A percentile compares a stretch with the other conserved stretches of the same genome.
These are phyloP conservation scores for Steatocranus sp. DNA, from an alignment of 2,797 vertebrate genomes.

Conservation along the genomic window DNA sequence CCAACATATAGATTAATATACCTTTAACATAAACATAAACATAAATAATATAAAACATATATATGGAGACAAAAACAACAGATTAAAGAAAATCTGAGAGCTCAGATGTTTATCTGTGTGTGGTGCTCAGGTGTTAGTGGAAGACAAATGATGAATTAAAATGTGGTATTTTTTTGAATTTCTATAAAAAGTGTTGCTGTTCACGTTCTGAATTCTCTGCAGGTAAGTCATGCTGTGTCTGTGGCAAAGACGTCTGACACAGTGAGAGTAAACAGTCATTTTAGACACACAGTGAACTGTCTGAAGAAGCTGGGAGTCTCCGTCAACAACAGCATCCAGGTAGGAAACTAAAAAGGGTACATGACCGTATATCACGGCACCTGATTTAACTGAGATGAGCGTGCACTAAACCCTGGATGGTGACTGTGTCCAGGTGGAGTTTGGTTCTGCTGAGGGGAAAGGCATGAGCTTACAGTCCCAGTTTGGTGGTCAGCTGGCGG, in stretches of 20 bases:
- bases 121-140: not conserved
- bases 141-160: not conserved
- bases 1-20: not conserved
- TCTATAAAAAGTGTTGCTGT: not conserved
- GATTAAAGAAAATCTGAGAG: not conserved
- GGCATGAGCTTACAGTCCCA: conserved; percentile 50
- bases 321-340: conserved; percentile 73
- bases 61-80: not conserved
- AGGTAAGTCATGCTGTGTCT: conserved; percentile 72
- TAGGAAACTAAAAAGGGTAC: conserved; percentile 19
- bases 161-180: rapidly evolving
- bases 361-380: not conserved
- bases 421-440: conserved; percentile 44
- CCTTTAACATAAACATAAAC: not conserved
- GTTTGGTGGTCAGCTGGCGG: conserved; percentile 54
- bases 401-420: not conserved
- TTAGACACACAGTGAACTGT: conserved; percentile 71
- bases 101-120: not conserved
- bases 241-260: conserved; percentile 45
- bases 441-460: conserved; percentile 55
- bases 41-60: not conserved
- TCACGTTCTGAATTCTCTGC: conserved; percentile 12
- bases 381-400: not conserved
- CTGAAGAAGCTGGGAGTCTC: conserved; percentile 67
- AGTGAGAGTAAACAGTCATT: conserved; percentile 54